Percentiles rank a stretch among this genome's conserved stretches.
phyloP scores from a whole-genome alignment of 1,140 invertebrate species.

The Stenopsyche tienmushanensis region DNA sequence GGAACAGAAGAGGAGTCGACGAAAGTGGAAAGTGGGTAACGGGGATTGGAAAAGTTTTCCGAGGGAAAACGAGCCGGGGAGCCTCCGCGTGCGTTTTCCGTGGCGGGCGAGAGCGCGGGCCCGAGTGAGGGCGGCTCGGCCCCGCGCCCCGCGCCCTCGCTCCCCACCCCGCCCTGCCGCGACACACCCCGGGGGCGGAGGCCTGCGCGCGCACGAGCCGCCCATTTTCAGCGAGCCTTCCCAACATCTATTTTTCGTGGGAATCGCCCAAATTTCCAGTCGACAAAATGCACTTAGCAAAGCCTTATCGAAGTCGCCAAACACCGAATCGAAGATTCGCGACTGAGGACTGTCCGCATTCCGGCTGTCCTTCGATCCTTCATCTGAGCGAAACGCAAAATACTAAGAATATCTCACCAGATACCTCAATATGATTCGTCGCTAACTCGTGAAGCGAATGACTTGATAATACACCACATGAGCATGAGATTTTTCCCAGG shows the following conservation, averaged over 20 bases:
- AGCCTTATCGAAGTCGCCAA: too few relatives aligned
- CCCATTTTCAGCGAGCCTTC: slow-evolving; percentile 8
- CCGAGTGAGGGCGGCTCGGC: slow-evolving; percentile 44
- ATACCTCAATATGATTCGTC: too few relatives aligned
- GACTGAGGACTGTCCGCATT: too few relatives aligned
- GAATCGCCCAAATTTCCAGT: not conserved
- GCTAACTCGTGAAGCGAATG: too few relatives aligned
- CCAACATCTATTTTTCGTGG: not conserved
- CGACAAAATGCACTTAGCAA: too few relatives aligned
- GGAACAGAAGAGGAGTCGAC: slow-evolving; percentile 1
- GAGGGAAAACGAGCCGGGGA: slow-evolving; percentile 1
- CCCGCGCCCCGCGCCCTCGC: slow-evolving; percentile 50
- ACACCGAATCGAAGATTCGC: too few relatives aligned
- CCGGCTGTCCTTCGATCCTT: too few relatives aligned
- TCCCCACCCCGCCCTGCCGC: slow-evolving; percentile 29
- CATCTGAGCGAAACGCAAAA: too few relatives aligned
- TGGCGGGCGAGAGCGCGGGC: slow-evolving; percentile 41
- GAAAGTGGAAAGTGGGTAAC: slow-evolving; percentile 27
- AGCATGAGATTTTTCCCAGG: too few relatives aligned
- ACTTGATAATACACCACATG: too few relatives aligned
- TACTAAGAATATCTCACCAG: too few relatives aligned
- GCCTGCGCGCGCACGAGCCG: slow-evolving; percentile 26
- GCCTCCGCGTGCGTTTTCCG: slow-evolving; percentile 44
- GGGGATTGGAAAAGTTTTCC: slow-evolving; percentile 31
- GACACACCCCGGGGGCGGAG: slow-evolving; percentile 17